Percentiles rank a stretch among this genome's conserved stretches.
phyloP scores from a whole-genome alignment of 2,113 vertebrate species.

The Chionomys nivalis region DNA sequence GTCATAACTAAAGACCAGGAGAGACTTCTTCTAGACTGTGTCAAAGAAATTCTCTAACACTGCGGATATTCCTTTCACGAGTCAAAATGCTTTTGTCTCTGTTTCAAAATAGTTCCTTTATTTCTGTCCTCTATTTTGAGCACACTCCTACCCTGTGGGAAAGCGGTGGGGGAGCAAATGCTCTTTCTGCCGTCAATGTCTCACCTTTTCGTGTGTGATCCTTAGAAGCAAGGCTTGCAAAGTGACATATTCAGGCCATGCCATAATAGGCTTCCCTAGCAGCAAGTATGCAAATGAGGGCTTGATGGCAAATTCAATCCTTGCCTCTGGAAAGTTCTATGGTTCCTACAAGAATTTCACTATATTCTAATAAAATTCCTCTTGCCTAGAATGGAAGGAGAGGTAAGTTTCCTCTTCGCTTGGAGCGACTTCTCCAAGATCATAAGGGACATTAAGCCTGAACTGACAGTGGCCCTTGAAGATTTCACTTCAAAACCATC shows the following conservation, averaged over 20 bases:
- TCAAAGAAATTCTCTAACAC: conserved; percentile 21
- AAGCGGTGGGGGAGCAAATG: background rate
- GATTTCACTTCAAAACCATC: conserved; percentile 60
- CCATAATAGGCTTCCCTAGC: conserved; percentile 38
- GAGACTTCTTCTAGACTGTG: background rate
- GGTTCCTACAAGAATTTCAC: conserved; percentile 63
- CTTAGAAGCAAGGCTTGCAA: conserved; percentile 55
- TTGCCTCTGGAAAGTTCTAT: background rate
- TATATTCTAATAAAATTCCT: conserved; percentile 29
- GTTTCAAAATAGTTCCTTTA: conserved; percentile 54
- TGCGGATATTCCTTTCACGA: background rate
- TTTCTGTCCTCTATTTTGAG: conserved; percentile 59
- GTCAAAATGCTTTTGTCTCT: conserved; percentile 68
- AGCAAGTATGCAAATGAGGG: conserved; percentile 52
- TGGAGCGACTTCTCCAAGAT: conserved; percentile 55
- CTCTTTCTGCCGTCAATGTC: conserved; percentile 14
- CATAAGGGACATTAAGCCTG: conserved; percentile 37
- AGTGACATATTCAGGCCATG: conserved; percentile 45
- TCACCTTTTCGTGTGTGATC: conserved; percentile 49
- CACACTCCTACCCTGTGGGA: conserved; percentile 20
- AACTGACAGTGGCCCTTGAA: conserved; percentile 41
- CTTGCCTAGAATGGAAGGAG: background rate
- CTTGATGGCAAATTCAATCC: conserved; percentile 47
- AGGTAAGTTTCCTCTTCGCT: background rate
- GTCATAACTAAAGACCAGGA: background rate